Base-by-base conservation (phyloP, 1,140 invertebrate genomes). In the Lineus longissimus region DNA sequence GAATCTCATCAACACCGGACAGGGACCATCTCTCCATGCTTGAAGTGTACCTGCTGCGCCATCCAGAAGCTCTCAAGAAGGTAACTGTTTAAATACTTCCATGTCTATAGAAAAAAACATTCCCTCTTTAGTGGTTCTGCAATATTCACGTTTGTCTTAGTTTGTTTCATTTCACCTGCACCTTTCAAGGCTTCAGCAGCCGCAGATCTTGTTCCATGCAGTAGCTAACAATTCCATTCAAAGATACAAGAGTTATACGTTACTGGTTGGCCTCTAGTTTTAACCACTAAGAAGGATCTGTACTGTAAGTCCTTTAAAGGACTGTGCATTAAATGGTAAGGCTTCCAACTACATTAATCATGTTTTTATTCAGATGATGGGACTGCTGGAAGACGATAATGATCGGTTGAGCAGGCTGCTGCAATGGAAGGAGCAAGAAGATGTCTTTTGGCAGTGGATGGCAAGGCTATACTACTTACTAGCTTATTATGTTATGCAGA, bases 391-490 rank as follows among this genome's bases (percentile, higher is more conserved):
- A 47, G 69, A 70, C 59, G 75, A 77, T 55, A 77, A 73, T 62
- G 60, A 62, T 4, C 47, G 73, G 19, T 47, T 77, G 43, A 61
- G 70, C 30, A 65, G 65, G 23, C 55, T 77, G 31, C 55, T 75
- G 55, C 15, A 56, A 25, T 77, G 75, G 75, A 64, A 68, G 61
- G 67, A 72, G 25, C 64, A 77, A 27, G 72, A 77, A 55, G 70
- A 74, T 47, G 54, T 69, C 11, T 77, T 77, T 59, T 77, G 74
- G 73, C 75, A 73, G 61, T 77, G 75, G 75, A 77, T 77, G 75
- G 75, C 72, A 63, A 65, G 60, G 11, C 11, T 15, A n/a, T 61
- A 2, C n/a, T 19, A 61, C 22, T 27, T 60, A 19, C 56, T 15
- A 27, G 23, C 15, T 17, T 11, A 33, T 33, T 58, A 31, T 58